Base-by-base conservation (phyloP, 2,113 vertebrate species). In the Zosterops borbonicus region DNA sequence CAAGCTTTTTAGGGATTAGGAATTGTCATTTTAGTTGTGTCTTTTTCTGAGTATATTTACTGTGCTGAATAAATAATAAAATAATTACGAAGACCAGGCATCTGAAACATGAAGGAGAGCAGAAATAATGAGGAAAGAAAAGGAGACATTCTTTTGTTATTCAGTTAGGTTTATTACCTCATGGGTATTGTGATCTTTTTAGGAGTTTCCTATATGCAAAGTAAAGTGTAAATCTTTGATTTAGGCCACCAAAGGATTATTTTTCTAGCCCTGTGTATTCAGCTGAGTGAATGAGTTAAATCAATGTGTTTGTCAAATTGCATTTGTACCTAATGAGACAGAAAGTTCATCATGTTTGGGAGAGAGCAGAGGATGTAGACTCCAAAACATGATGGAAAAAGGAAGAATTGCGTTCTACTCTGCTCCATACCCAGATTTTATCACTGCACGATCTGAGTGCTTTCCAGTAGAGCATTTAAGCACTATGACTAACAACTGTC, bases 401-500 rank as follows among this genome's bases (percentile, higher is more conserved):
- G 53, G 58, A 84, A 69, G 33, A 84, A 71, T 90, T 84, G 29
- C 41, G 11, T 68, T 95, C 52, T 94, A 35, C n/a, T 88, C 31
- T 21, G 28, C 64, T 89, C 89, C 80, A 28, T 62, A 82, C 14
- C 2, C 64, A 82, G 60, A 25, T 44, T 75, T 95, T 84, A 92
- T 88, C 88, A 27, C 85, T 52, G 37, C 73, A 78, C 4, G 0
- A 80, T 92, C 60, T 35, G 90, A 96, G 49, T n/a, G 64, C 68
- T 90, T 95, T 95, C 71, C 90, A 71, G 83, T 19, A 64, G 56
- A 23, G 4, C 88, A 65, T 93, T 92, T 94, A 90, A 90, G 49
- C 63, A 75, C 56, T 53, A 60, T 94, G 94, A 95, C 90, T 95
- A 97, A 93, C 73, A 93, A 88, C 60, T 90, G 93, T 93, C 94